phyloP scores from a whole-genome alignment of 2,113 vertebrate species.

The Cheilinus undulatus region DNA sequence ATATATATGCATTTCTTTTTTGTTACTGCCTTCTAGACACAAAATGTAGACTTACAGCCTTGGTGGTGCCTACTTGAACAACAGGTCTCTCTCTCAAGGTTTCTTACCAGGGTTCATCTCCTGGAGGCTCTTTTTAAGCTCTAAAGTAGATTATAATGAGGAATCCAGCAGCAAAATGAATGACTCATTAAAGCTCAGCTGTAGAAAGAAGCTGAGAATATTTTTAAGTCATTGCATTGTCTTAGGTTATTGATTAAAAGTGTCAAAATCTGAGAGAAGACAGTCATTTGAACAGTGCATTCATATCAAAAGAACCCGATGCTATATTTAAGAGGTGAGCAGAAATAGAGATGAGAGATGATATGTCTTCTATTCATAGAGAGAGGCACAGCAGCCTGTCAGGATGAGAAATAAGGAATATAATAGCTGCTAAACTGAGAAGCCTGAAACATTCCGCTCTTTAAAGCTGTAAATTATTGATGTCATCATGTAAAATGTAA shows the following conservation, averaged over 20 bases:
- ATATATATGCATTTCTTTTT: conserved; percentile 10
- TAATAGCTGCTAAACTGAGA: conserved; percentile 66
- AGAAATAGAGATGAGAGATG: conserved; percentile 70
- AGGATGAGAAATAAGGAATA: conserved; percentile 61
- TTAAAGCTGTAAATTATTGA: conserved; percentile 63
- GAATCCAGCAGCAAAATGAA: not conserved
- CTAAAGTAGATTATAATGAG: conserved; percentile 4
- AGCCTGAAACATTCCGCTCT: conserved; percentile 41
- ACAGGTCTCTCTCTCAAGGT: not conserved
- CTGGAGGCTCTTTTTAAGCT: conserved; percentile 11
- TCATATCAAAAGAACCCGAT: conserved; percentile 54
- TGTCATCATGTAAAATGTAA: conserved; percentile 47
- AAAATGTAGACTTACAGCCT: conserved; percentile 19
- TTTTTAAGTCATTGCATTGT: conserved; percentile 45
- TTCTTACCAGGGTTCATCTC: not conserved
- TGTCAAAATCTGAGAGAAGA: conserved; percentile 40
- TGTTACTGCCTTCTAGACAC: conserved; percentile 16
- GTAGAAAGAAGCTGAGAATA: conserved; percentile 8
- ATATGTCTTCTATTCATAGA: conserved; percentile 68
- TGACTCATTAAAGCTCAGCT: conserved; percentile 23
- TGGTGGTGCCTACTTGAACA: conserved; percentile 6
- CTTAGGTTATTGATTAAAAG: conserved; percentile 64
- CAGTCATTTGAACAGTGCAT: conserved; percentile 41
- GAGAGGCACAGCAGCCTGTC: conserved; percentile 40
- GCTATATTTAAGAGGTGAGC: conserved; percentile 66